Conservation (phyloP, 2,113 vertebrate genomes). For the Rhinopomastus cyanomelas region DNA sequence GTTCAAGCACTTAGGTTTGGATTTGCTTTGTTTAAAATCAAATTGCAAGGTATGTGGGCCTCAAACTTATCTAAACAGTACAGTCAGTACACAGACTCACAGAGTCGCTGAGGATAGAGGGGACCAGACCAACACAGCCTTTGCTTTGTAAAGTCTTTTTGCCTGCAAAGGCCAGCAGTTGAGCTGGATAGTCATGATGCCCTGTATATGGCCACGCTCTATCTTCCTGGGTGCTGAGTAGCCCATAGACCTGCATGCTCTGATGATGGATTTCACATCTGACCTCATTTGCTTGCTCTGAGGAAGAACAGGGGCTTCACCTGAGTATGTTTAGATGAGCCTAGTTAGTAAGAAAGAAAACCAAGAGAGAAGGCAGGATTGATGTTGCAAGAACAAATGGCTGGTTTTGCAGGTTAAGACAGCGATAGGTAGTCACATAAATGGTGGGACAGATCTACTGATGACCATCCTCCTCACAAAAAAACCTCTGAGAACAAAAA, state of each 20-base stretch:
- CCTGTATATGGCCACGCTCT: background rate
- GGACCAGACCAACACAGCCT: background rate
- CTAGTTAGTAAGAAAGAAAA: background rate
- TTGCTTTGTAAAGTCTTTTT: background rate
- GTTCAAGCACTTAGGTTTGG: background rate
- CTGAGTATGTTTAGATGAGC: background rate
- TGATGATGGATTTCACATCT: background rate
- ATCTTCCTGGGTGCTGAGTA: background rate
- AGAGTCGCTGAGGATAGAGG: background rate
- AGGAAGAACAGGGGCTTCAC: background rate
- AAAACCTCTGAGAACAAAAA: background rate
- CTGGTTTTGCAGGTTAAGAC: background rate
- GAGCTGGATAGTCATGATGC: background rate
- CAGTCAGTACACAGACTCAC: background rate
- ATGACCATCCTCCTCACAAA: background rate
- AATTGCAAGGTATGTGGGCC: background rate
- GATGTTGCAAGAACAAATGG: background rate
- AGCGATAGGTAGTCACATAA: background rate
- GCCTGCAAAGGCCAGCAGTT: background rate
- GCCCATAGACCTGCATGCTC: background rate
- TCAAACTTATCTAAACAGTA: slow-evolving; percentile 32
- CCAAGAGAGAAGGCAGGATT: background rate
- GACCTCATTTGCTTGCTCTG: background rate
- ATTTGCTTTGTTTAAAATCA: slow-evolving; percentile 41
- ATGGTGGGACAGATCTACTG: background rate